A percentile compares a stretch with the other conserved stretches of the same genome.
These are phyloP conservation scores for Subacronicta megacephala DNA, from an alignment of 2,888 invertebrate species.

Conservation along the genomic window DNA sequence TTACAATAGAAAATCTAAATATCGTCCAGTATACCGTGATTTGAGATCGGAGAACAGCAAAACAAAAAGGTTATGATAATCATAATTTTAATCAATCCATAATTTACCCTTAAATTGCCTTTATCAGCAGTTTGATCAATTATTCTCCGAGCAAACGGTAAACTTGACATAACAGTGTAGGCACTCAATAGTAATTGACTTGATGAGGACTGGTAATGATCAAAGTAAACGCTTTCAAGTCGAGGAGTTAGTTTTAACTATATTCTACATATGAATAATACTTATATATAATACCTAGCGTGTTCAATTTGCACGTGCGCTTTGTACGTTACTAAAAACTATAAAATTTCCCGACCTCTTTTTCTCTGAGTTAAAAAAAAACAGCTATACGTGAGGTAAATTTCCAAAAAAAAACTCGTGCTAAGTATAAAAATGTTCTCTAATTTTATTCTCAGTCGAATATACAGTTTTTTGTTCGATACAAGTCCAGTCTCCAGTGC, in stretches of 20 bases:
- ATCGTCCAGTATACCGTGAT: too few species aligned
- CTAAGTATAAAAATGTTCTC: conserved; percentile 9
- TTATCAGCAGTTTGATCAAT: conserved; percentile 17
- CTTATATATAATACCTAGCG: not conserved
- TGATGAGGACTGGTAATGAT: conserved; percentile 41
- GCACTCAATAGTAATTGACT: conserved; percentile 42
- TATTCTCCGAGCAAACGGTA: conserved; percentile 30
- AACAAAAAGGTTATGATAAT: too few species aligned
- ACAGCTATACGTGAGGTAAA: conserved; percentile 20
- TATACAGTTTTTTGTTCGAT: not conserved
- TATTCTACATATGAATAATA: not conserved
- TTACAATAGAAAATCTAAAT: too few species aligned
- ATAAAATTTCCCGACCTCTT: not conserved
- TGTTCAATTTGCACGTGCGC: not conserved
- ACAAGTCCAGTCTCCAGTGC: not conserved
- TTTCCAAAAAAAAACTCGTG: conserved; percentile 19
- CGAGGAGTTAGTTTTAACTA: conserved; percentile 16
- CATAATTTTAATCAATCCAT: too few species aligned
- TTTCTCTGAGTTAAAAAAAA: conserved; percentile 25
- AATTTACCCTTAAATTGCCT: conserved; percentile 16
- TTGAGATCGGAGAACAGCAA: too few species aligned
- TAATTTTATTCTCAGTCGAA: conserved; percentile 12
- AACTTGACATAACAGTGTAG: conserved; percentile 33
- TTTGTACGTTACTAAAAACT: not conserved
- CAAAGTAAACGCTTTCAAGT: conserved; percentile 28